Conservation (phyloP, 1,140 invertebrate species). For the Alviniconcha marisindica region DNA sequence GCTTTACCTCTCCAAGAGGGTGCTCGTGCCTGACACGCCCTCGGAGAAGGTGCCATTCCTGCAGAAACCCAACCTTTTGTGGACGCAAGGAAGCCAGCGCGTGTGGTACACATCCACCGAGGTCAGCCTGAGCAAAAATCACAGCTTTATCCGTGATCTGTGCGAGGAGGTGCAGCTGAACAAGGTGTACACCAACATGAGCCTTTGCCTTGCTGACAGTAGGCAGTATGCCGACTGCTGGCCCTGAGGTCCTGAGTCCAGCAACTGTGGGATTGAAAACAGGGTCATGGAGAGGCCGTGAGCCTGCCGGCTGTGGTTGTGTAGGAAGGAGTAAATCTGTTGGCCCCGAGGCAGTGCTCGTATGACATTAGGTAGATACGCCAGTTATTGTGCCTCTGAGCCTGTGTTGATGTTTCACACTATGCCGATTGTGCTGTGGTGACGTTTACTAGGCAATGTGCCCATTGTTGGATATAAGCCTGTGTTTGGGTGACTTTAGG, state of each 20-base stretch:
- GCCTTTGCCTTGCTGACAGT: constrained; percentile 10
- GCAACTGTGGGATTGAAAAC: background rate
- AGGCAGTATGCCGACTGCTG: constrained; percentile 3
- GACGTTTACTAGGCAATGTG: too few species aligned
- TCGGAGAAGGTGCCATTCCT: constrained; percentile 6
- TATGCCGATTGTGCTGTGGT: too few species aligned
- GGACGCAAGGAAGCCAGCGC: background rate
- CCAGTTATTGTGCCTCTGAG: too few species aligned
- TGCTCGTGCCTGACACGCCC: background rate
- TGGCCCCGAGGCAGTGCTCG: too few species aligned
- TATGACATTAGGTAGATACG: too few species aligned
- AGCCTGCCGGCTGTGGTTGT: too few species aligned
- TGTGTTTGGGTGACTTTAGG: too few species aligned
- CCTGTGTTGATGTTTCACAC: too few species aligned
- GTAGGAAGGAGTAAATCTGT: too few species aligned
- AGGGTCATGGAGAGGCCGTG: too few species aligned
- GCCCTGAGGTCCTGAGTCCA: background rate
- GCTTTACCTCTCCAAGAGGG: constrained; percentile 36
- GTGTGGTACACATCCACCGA: constrained; percentile 41
- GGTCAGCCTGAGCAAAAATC: constrained; percentile 37
- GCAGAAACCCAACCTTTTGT: constrained; percentile 24
- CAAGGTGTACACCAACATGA: constrained; percentile 43
- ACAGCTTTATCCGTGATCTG: constrained; percentile 43
- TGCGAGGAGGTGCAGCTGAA: constrained; percentile 37
- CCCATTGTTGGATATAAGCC: too few species aligned